These are phyloP conservation scores for Myoxocephalus aenaeus DNA, from an alignment of 2,797 vertebrate genomes.

Conservation along the genomic window DNA sequence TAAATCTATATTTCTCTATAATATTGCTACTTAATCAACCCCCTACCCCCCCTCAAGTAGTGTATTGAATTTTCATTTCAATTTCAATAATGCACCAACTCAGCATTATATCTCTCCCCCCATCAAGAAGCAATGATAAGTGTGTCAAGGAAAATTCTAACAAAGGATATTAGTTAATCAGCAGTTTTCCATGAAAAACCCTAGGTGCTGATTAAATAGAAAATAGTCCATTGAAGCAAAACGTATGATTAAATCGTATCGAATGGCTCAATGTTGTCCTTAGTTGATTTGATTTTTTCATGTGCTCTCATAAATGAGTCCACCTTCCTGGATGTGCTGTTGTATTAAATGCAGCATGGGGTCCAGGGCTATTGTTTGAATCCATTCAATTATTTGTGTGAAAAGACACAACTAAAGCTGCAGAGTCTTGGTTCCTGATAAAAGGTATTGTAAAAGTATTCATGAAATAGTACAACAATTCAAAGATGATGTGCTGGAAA, in stretches of 20 bases:
- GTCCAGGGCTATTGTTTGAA: neutral
- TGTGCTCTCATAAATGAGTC: conserved; percentile 11
- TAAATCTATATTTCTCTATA: conserved; percentile 13
- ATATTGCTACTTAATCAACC: conserved; percentile 18
- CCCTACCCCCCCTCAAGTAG: neutral
- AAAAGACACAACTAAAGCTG: neutral
- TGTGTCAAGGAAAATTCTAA: conserved; percentile 1
- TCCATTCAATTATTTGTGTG: neutral
- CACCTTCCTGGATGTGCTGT: neutral
- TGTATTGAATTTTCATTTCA: conserved; percentile 8
- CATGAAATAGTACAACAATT: neutral
- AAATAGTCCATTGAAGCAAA: neutral
- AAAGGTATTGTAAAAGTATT: neutral
- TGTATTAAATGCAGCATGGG: conserved; percentile 18
- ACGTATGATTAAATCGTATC: conserved; percentile 4
- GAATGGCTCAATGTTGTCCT: conserved; percentile 9
- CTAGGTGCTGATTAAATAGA: conserved; percentile 16
- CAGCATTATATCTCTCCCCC: neutral
- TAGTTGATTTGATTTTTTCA: conserved; percentile 3
- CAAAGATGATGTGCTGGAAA: neutral
- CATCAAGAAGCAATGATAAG: conserved; percentile 8
- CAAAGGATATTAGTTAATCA: conserved; percentile 23
- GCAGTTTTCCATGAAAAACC: neutral
- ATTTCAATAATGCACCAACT: conserved; percentile 17
- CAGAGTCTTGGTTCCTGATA: neutral